Percentiles rank a stretch among this genome's conserved stretches.
Conservation (phyloP, 1,140 invertebrate genomes). For the Galleria mellonella region DNA sequence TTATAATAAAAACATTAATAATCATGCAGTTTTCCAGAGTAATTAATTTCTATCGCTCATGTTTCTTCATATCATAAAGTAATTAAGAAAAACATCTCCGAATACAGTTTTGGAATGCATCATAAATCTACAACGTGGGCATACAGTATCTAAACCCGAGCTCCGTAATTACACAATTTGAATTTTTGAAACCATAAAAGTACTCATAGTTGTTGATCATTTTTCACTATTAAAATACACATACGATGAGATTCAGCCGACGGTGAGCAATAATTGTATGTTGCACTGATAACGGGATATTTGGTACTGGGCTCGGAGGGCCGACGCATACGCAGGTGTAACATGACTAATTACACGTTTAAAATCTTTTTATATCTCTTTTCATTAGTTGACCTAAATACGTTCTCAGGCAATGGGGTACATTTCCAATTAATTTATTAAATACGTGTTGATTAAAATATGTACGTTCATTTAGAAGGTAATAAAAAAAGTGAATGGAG, state of each 20-base stretch:
- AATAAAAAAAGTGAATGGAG: too few relatives aligned
- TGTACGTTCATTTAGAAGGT: too few relatives aligned
- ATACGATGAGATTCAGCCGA: constrained; percentile 34
- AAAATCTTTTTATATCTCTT: neutral
- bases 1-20: too few relatives aligned
- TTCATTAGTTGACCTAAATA: too few relatives aligned
- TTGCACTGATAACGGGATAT: constrained; percentile 46
- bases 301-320: constrained; percentile 16
- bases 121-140: constrained; percentile 36
- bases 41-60: neutral
- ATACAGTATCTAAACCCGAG: constrained; percentile 39
- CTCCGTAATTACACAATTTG: constrained; percentile 56
- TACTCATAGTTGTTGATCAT: constrained; percentile 33
- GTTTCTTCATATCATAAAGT: neutral
- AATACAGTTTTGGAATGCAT: constrained; percentile 31
- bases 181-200: constrained; percentile 38
- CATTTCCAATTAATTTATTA: too few relatives aligned
- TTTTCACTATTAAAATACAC: constrained; percentile 55
- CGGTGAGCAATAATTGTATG: constrained; percentile 44
- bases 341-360: neutral
- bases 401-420: too few relatives aligned
- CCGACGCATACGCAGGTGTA: neutral
- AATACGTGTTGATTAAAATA: too few relatives aligned
- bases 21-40: too few relatives aligned
- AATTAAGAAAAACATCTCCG: constrained; percentile 7